Base-by-base conservation (phyloP, 2,797 vertebrate genomes). In the Malacoctenus gilli region DNA sequence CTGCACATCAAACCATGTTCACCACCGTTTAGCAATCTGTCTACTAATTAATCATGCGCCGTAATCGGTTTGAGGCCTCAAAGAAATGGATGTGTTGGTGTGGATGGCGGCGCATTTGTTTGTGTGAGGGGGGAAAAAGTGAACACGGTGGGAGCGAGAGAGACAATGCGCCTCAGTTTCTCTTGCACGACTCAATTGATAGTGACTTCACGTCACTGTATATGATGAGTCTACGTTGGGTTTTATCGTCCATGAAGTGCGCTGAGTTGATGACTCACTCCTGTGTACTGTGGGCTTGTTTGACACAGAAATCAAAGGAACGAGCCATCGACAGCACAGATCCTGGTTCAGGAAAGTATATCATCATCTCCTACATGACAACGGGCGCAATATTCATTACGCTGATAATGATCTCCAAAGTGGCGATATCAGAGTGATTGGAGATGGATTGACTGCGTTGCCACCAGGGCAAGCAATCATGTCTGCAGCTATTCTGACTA, bases 11-110 rank as follows among this genome's bases (percentile, higher is more conserved):
- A 86, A 76, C 68, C 51, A 36, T 80, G 77, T 77, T 86, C 74
- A 59, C 74, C 38, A 62, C 73, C 79, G 38, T 90, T 91, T 90
- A 85, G 87, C 87, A 85, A 82, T 89, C 84, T 89, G 87, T 85
- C 82, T 87, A 71, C 71, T 90, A 90, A 90, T 91, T 88, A 91
- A 87, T 89, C 80, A 87, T 76, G 83, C 55, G 40, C 68, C 68
- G 76, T 82, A 89, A 90, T 91, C 86, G 89, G 82, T 87, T 79
- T 85, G 71, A 85, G 66, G 56, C 61, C 15, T 59, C 43, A 43
- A 50, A 50, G 71, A 50, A 64, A 25, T 54, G 43, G 37, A 35
- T 50, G 30, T 63, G 34, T 54, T n/a, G 31, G 54, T 68, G 42
- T 62, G 59, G 39, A 21, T 59, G 51, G 22, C 35, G 30, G 16